Evolutionary conservation across 1,140 invertebrate species (phyloP).

Genomic region (Gonatopus flavifemur): DNA sequence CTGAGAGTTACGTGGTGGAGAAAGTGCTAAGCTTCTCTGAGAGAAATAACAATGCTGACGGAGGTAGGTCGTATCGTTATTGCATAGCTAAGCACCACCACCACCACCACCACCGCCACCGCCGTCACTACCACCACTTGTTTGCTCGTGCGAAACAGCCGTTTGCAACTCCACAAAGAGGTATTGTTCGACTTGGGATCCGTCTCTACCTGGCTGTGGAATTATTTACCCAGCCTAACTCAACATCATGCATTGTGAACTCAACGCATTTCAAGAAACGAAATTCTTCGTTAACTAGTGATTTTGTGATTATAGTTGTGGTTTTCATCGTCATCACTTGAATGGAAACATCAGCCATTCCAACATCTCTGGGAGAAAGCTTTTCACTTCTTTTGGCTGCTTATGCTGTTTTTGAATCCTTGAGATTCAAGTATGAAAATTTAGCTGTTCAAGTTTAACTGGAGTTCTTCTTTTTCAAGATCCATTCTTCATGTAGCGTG

Average conservation of each 20-base stretch:
- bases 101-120: constrained; percentile 8
- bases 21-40: constrained; percentile 19
- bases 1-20: constrained; percentile 9
- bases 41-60: constrained; percentile 27
- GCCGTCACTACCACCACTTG: constrained; percentile 20
- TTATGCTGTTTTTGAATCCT: no score
- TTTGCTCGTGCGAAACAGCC: constrained; percentile 34
- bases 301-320: no score
- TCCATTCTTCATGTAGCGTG: no score
- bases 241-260: constrained; percentile 36
- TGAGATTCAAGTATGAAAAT: no score
- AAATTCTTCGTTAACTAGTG: constrained; percentile 28
- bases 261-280: constrained; percentile 21
- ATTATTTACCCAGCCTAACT: constrained; percentile 43
- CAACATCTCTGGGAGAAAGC: no score
- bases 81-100: constrained; percentile 32
- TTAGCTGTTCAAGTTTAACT: no score
- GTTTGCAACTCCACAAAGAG: constrained; percentile 41
- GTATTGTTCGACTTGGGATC: constrained; percentile 37
- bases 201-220: constrained; percentile 25
- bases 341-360: no score
- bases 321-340: no score
- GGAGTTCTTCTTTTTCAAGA: no score
- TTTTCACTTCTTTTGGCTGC: no score
- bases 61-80: constrained; percentile 31